These are phyloP conservation scores for Zootermopsis nevadensis DNA, from an alignment of 2,888 invertebrate species.

Conservation along the genomic window DNA sequence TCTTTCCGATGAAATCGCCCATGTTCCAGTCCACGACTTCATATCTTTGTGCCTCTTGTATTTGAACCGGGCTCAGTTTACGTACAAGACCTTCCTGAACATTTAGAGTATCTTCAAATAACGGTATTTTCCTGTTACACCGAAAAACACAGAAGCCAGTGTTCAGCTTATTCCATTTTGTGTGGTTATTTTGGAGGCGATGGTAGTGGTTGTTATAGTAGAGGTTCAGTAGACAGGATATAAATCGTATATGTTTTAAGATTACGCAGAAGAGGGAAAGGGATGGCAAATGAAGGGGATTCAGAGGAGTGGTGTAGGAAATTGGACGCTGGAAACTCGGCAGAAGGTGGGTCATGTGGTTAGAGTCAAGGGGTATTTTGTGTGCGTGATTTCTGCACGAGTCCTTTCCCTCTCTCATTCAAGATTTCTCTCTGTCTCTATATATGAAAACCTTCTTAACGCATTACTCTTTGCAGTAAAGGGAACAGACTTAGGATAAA, in stretches of 20 bases:
- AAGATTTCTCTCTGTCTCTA: not conserved
- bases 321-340: not conserved
- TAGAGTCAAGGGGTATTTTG: not conserved
- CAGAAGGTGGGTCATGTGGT: not conserved
- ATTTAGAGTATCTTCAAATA: too few species aligned
- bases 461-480: not conserved
- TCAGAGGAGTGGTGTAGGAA: not conserved
- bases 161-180: not conserved
- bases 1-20: too few species aligned
- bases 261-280: not conserved
- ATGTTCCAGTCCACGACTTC: too few species aligned
- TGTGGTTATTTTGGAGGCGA: not conserved
- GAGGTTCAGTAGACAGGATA: conserved; percentile 19
- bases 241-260: conserved; percentile 20
- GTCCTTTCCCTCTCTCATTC: not conserved
- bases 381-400: conserved; percentile 1
- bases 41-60: too few species aligned
- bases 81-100: too few species aligned
- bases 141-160: too few species aligned
- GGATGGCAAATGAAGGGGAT: not conserved
- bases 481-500: not conserved
- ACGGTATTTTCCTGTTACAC: too few species aligned
- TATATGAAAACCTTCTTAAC: not conserved
- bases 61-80: too few species aligned
- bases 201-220: not conserved